A percentile compares a stretch with the other conserved stretches of the same genome.
Evolutionary conservation across 2,888 invertebrate species (phyloP).

Genomic region (Cheilosia urbana): DNA sequence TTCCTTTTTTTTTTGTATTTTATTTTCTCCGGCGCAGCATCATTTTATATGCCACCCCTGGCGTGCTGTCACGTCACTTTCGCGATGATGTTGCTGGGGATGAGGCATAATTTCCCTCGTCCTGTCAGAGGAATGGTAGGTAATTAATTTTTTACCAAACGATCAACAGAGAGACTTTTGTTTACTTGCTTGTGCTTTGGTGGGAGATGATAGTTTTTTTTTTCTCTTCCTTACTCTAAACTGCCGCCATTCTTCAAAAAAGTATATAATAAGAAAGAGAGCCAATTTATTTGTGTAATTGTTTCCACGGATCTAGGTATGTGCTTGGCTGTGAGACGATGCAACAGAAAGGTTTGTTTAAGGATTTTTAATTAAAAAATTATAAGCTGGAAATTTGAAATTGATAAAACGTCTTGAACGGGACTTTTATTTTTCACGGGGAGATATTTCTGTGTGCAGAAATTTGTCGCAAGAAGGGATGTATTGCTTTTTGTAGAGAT

Average conservation of each 20-base stretch:
- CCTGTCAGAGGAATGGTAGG: constrained; percentile 68
- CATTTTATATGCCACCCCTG: constrained; percentile 34
- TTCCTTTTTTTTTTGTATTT: constrained; percentile 23
- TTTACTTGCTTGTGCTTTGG: constrained; percentile 53
- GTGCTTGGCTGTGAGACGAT: too few relatives aligned
- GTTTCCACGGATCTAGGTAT: too few relatives aligned
- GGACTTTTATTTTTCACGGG: too few relatives aligned
- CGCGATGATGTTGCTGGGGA: constrained; percentile 41
- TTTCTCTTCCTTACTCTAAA: background rate
- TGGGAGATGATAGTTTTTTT: constrained; percentile 40
- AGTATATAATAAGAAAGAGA: background rate
- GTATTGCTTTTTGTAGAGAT: too few relatives aligned
- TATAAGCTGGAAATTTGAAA: background rate
- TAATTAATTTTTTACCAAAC: constrained; percentile 72
- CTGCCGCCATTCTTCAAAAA: background rate
- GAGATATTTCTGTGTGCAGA: too few relatives aligned
- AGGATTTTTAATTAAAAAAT: too few relatives aligned
- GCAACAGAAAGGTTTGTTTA: too few relatives aligned
- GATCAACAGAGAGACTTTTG: constrained; percentile 66
- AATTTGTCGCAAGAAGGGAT: too few relatives aligned
- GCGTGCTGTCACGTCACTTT: constrained; percentile 50
- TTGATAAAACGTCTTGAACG: too few relatives aligned
- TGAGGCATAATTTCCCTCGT: constrained; percentile 16
- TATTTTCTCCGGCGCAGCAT: constrained; percentile 32
- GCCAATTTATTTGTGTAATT: background rate